Evolutionary conservation across 2,888 invertebrate genomes (phyloP).

Genomic region (Nasonia oneida): DNA sequence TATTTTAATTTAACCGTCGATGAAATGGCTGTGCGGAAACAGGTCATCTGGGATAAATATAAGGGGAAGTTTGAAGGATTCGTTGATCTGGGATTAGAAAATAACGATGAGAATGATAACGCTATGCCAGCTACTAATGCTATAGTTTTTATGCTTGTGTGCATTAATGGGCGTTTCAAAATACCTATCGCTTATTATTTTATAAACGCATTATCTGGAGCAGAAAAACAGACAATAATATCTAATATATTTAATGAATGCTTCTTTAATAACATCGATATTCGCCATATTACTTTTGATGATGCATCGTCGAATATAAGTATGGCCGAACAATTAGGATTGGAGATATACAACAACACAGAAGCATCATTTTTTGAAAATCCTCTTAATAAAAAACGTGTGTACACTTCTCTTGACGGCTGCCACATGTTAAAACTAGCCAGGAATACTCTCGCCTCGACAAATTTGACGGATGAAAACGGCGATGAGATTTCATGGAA

Average conservation of each 20-base stretch:
- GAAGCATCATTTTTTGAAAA: constrained; percentile 29
- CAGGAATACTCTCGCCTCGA: neutral
- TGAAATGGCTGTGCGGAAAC: constrained; percentile 51
- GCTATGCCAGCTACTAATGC: constrained; percentile 41
- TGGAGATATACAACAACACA: constrained; percentile 32
- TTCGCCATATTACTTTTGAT: constrained; percentile 60
- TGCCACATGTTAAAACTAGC: neutral
- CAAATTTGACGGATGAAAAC: neutral
- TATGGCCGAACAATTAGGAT: constrained; percentile 52
- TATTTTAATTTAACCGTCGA: constrained; percentile 52
- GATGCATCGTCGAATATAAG: constrained; percentile 52
- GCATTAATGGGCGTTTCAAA: constrained; percentile 57
- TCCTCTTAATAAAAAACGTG: neutral
- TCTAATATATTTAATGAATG: constrained; percentile 46
- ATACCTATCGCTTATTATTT: constrained; percentile 56
- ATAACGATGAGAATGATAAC: constrained; percentile 36
- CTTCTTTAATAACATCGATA: constrained; percentile 46
- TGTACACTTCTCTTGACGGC: too few relatives aligned
- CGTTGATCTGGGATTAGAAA: constrained; percentile 61
- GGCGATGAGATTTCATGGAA: neutral
- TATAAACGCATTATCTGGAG: constrained; percentile 44
- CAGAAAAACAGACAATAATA: constrained; percentile 45
- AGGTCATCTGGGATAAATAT: constrained; percentile 19
- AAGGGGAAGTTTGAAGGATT: constrained; percentile 59
- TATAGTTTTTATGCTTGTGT: constrained; percentile 53